Evolutionary conservation across 2,113 vertebrate genomes (phyloP).

Genomic region (Urocitellus parryii): DNA sequence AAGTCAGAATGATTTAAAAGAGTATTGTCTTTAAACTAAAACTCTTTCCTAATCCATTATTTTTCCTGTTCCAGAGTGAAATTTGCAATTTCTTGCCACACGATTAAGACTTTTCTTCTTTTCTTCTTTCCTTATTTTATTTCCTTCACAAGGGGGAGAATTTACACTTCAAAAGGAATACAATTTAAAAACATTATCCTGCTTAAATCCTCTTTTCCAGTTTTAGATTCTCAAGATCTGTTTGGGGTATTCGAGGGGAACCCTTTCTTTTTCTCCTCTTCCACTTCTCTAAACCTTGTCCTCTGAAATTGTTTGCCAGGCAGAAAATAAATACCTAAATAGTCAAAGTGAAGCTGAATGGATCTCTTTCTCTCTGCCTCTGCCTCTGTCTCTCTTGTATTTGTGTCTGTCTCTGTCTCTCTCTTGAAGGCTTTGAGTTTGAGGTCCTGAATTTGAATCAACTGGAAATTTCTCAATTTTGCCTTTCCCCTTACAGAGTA

Average conservation of each 20-base stretch:
- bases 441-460: conserved; percentile 14
- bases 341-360: background rate
- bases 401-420: background rate
- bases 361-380: background rate
- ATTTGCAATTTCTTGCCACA: background rate
- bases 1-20: background rate
- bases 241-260: background rate
- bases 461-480: conserved; percentile 50
- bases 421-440: background rate
- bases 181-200: background rate
- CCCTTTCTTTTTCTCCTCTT: conserved; percentile 4
- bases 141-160: background rate
- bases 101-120: background rate
- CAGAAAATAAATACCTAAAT: background rate
- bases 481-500: background rate
- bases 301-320: background rate
- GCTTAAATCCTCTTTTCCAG: background rate
- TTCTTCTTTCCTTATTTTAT: too few species aligned
- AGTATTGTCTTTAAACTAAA: background rate
- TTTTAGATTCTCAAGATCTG: conserved; percentile 46
- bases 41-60: background rate
- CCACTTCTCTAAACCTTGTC: background rate
- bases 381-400: background rate
- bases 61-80: conserved; percentile 3
- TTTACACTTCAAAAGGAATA: background rate